phyloP scores from a whole-genome alignment of 2,888 invertebrate species.

The Caenorhabditis zanzibari region DNA sequence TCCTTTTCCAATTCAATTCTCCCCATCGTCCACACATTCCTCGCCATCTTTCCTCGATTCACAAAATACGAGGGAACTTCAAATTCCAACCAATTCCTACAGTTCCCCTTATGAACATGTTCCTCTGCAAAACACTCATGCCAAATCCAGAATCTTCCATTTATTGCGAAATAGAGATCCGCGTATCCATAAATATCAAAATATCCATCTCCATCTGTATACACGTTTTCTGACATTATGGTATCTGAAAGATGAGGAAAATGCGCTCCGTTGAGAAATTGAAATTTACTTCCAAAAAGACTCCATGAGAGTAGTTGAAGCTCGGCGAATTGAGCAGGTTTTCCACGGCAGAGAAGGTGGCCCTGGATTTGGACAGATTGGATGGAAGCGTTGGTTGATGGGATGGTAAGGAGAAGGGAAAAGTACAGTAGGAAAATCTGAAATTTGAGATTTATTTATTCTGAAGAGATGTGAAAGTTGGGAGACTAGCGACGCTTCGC shows the following conservation, averaged over 20 bases:
- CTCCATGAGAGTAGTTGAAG: not conserved
- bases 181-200: conserved; percentile 18
- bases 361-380: not conserved
- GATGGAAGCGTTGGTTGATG: not conserved
- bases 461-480: no score
- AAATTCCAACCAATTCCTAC: conserved; percentile 20
- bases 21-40: not conserved
- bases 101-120: not conserved
- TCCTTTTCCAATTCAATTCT: conserved; percentile 7
- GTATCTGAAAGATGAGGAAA: not conserved
- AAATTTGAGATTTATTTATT: no score
- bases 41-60: not conserved
- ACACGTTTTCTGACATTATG: not conserved
- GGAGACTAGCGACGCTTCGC: no score
- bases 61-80: conserved; percentile 7
- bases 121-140: conserved; percentile 3
- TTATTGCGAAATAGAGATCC: not conserved
- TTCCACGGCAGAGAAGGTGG: conserved; percentile 3
- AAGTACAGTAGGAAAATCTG: conserved; percentile 6
- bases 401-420: not conserved
- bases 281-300: not conserved
- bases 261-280: not conserved
- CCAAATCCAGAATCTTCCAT: conserved; percentile 2
- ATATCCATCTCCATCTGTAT: conserved; percentile 8
- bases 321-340: not conserved